phyloP scores from a whole-genome alignment of 2,888 invertebrate species.

The Gymnoscelis rufifasciata region DNA sequence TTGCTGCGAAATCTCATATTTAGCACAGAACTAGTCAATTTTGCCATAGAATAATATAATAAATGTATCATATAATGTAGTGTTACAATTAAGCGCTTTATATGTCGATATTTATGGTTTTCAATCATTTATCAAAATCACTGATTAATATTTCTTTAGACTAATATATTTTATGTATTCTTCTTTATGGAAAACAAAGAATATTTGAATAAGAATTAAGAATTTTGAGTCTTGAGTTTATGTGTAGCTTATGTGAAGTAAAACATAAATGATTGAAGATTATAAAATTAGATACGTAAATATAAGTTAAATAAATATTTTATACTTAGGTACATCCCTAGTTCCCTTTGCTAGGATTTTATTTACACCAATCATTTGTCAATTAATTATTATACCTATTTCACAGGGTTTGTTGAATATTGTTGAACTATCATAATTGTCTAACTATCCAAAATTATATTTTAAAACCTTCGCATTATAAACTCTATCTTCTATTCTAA shows the following conservation, averaged over 20 bases:
- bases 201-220: too few species aligned
- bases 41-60: constrained; percentile 49
- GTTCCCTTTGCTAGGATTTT: constrained; percentile 48
- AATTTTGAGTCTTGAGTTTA: too few species aligned
- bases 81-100: constrained; percentile 25
- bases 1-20: constrained; percentile 37
- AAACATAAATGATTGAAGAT: constrained; percentile 25
- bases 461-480: too few species aligned
- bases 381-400: constrained; percentile 53
- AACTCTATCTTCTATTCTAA: too few species aligned
- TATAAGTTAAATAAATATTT: constrained; percentile 24
- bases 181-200: too few species aligned
- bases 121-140: constrained; percentile 14
- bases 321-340: constrained; percentile 36
- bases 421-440: constrained; percentile 48
- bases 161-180: too few species aligned
- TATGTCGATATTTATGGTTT: constrained; percentile 14
- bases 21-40: constrained; percentile 57
- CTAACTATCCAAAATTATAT: not conserved
- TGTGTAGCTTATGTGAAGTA: too few species aligned
- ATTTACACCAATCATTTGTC: constrained; percentile 71
- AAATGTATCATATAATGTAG: constrained; percentile 19
- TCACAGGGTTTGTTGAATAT: constrained; percentile 70
- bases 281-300: constrained; percentile 34
- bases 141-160: too few species aligned